Evolutionary conservation across 2,888 invertebrate species (phyloP).

Genomic region (Machimus rusticus): DNA sequence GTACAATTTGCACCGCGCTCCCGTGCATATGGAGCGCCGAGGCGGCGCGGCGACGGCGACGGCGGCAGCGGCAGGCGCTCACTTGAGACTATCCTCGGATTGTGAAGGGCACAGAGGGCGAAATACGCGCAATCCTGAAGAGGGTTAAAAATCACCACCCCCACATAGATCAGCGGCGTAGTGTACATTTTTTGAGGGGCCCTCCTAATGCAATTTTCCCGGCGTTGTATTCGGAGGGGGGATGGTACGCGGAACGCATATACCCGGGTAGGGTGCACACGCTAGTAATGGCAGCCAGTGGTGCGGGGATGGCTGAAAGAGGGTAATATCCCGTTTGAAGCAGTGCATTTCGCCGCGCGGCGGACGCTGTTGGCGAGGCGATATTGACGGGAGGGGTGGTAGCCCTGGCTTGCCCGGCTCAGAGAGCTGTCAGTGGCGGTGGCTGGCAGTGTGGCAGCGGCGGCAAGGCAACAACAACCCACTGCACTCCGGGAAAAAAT

Average conservation of each 20-base stretch:
- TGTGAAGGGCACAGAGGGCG: conserved; percentile 33
- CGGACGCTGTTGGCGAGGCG: background rate
- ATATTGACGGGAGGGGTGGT: conserved; percentile 15
- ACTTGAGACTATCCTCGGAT: conserved; percentile 14
- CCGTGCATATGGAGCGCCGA: background rate
- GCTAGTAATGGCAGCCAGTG: conserved; percentile 39
- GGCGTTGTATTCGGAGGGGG: background rate
- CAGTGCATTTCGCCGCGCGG: conserved; percentile 40
- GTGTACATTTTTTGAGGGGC: conserved; percentile 17
- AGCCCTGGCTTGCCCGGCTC: background rate
- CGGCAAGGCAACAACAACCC: conserved; percentile 11
- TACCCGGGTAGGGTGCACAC: conserved; percentile 14
- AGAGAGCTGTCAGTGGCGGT: background rate
- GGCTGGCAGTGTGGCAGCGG: background rate
- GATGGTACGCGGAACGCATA: background rate
- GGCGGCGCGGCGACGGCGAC: no score
- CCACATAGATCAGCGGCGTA: conserved; percentile 31
- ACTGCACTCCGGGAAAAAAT: conserved; percentile 24
- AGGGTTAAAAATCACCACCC: conserved; percentile 38
- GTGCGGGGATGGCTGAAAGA: conserved; percentile 19
- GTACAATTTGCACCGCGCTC: background rate
- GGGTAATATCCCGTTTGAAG: conserved; percentile 30
- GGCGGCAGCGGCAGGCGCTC: background rate
- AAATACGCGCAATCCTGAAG: conserved; percentile 38
- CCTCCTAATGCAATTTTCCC: conserved; percentile 23